Evolutionary conservation across 2,797 vertebrate genomes (phyloP).

Genomic region (Rhinoraja longicauda): DNA sequence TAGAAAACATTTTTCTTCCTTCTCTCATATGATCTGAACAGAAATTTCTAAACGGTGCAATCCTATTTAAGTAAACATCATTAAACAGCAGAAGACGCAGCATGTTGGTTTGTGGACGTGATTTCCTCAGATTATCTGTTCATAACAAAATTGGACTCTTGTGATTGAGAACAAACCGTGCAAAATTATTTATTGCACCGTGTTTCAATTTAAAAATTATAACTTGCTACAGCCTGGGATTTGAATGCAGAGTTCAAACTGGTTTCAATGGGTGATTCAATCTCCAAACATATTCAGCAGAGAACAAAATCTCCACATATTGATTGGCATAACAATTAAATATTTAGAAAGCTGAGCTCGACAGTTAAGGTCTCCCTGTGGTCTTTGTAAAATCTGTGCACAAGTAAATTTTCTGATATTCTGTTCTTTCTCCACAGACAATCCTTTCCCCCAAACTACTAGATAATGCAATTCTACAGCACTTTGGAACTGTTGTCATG

Average conservation of each 20-base stretch:
- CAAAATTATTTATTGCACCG: not conserved
- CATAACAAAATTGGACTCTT: not conserved
- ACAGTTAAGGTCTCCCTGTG: not conserved
- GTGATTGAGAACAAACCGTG: not conserved
- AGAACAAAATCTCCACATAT: not conserved
- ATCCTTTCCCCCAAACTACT: not conserved
- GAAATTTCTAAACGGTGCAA: not conserved
- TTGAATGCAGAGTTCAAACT: not conserved
- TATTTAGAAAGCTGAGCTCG: not conserved
- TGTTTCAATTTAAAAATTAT: not conserved
- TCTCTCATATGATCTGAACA: not conserved
- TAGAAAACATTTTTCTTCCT: too few relatives aligned
- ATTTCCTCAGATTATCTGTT: slow-evolving; percentile 18
- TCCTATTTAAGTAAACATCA: not conserved
- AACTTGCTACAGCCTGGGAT: slow-evolving; percentile 18
- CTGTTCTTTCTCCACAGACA: not conserved
- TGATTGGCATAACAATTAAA: not conserved
- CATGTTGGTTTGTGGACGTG: not conserved
- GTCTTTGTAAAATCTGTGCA: not conserved
- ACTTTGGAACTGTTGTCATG: slow-evolving; percentile 21
- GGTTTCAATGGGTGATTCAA: not conserved
- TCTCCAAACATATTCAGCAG: not conserved
- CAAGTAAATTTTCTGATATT: not conserved
- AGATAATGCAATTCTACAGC: not conserved
- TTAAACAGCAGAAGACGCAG: not conserved